A percentile compares a stretch with the other conserved stretches of the same genome.
Evolutionary conservation across 1,140 invertebrate species (phyloP).

Genomic region (Zaprionus africanus): DNA sequence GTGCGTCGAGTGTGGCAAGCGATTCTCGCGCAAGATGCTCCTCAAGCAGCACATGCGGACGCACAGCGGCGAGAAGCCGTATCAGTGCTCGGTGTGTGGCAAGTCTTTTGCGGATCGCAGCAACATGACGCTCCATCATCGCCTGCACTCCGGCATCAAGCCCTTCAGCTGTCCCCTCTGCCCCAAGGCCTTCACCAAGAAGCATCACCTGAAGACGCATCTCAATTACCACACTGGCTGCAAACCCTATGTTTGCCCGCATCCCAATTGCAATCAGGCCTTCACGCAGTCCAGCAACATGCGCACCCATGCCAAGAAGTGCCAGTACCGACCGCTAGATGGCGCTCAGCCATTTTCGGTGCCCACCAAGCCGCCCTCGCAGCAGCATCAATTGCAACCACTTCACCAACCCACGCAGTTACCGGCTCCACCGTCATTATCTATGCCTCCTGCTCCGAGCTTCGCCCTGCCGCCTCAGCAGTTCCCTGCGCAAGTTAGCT

Average conservation of each 20-base stretch:
- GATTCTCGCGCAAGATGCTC: constrained; percentile 93
- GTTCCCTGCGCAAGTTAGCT: constrained; percentile 17
- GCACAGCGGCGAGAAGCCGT: constrained; percentile 86
- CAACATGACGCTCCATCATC: constrained; percentile 92
- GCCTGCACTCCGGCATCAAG: constrained; percentile 92
- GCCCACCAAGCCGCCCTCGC: constrained; percentile 32
- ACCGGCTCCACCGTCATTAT: constrained; percentile 30
- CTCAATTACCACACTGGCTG: constrained; percentile 92
- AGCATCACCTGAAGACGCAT: constrained; percentile 93
- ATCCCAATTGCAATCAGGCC: constrained; percentile 88
- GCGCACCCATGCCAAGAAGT: constrained; percentile 91
- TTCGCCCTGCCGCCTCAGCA: constrained; percentile 50
- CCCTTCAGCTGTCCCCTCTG: constrained; percentile 94
- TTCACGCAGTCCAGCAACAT: constrained; percentile 93
- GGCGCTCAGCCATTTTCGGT: constrained; percentile 32
- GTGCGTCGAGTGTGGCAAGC: constrained; percentile 93
- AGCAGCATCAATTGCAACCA: constrained; percentile 24
- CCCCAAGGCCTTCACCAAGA: constrained; percentile 94
- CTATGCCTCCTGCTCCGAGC: constrained; percentile 40
- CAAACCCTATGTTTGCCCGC: constrained; percentile 90
- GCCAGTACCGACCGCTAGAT: constrained; percentile 84
- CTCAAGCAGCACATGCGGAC: constrained; percentile 91
- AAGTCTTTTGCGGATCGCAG: constrained; percentile 90
- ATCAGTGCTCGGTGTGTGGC: constrained; percentile 82
- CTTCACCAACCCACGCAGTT: constrained; percentile 11